phyloP scores from a whole-genome alignment of 2,113 vertebrate genomes.

The Carassius gibelio region DNA sequence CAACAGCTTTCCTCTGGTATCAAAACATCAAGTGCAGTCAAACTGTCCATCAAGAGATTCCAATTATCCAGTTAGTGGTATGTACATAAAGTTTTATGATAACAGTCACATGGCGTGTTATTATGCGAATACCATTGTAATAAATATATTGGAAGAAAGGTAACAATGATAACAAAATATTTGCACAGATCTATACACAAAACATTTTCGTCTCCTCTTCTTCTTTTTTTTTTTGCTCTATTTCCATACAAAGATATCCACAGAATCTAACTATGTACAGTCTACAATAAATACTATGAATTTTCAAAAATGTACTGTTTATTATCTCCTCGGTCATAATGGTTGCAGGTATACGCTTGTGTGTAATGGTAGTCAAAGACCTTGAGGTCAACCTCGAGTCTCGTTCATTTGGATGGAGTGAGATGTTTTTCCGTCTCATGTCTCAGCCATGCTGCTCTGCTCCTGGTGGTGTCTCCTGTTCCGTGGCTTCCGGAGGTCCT shows the following conservation, averaged over 20 bases:
- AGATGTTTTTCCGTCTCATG: slow-evolving; percentile 77
- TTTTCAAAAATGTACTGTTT: slow-evolving; percentile 46
- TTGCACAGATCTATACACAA: slow-evolving; percentile 81
- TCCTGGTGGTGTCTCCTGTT: slow-evolving; percentile 93
- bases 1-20: slow-evolving; percentile 23
- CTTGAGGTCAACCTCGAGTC: slow-evolving; percentile 29
- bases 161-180: slow-evolving; percentile 77
- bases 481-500: slow-evolving; percentile 83
- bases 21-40: slow-evolving; percentile 70
- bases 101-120: slow-evolving; percentile 53
- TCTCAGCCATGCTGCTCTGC: slow-evolving; percentile 80
- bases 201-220: slow-evolving; percentile 60
- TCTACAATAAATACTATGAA: slow-evolving; percentile 90
- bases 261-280: slow-evolving; percentile 82
- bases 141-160: slow-evolving; percentile 73
- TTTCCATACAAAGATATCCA: slow-evolving; percentile 80
- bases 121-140: slow-evolving; percentile 70
- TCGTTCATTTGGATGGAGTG: slow-evolving; percentile 31
- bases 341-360: slow-evolving; percentile 51
- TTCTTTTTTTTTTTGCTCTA: slow-evolving; percentile 59
- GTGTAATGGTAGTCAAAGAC: slow-evolving; percentile 22
- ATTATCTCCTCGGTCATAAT: slow-evolving; percentile 24
- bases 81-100: slow-evolving; percentile 60
- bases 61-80: slow-evolving; percentile 33
- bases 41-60: slow-evolving; percentile 59